Percentiles rank a stretch among this genome's conserved stretches.
Conservation (phyloP, 2,888 invertebrate genomes). For the Heliconius ismenius region DNA sequence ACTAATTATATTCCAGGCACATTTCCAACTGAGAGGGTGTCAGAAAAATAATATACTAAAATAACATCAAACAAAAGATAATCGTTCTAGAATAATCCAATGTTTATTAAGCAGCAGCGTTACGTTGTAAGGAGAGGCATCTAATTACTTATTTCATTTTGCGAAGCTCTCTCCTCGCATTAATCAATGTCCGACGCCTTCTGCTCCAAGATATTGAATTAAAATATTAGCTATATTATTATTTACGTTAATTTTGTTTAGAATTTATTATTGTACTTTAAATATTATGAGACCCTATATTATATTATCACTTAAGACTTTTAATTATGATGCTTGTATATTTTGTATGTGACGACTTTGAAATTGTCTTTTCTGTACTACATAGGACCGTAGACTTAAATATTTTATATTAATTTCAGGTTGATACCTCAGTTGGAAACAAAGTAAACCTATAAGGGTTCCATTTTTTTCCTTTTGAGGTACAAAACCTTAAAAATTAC, state of each 20-base stretch:
- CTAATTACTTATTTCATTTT: slow-evolving; percentile 25
- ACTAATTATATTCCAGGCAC: background rate
- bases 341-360: too few relatives aligned
- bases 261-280: background rate
- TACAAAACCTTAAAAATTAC: too few relatives aligned
- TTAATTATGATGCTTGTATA: too few relatives aligned
- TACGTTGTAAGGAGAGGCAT: slow-evolving; percentile 11
- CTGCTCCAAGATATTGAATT: slow-evolving; percentile 18
- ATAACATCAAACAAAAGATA: background rate
- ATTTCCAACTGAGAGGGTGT: background rate
- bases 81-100: background rate
- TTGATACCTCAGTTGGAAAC: too few relatives aligned
- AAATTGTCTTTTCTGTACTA: too few relatives aligned
- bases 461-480: too few relatives aligned
- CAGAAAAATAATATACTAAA: slow-evolving; percentile 1
- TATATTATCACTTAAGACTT: background rate
- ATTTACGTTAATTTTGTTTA: background rate
- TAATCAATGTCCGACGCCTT: slow-evolving; percentile 28
- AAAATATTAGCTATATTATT: slow-evolving; percentile 4
- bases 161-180: slow-evolving; percentile 14
- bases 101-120: background rate
- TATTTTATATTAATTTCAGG: too few relatives aligned
- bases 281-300: background rate
- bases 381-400: too few relatives aligned
- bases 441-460: too few relatives aligned